Base-by-base conservation (phyloP, 2,888 invertebrate species). In the Microplitis deprimator region DNA sequence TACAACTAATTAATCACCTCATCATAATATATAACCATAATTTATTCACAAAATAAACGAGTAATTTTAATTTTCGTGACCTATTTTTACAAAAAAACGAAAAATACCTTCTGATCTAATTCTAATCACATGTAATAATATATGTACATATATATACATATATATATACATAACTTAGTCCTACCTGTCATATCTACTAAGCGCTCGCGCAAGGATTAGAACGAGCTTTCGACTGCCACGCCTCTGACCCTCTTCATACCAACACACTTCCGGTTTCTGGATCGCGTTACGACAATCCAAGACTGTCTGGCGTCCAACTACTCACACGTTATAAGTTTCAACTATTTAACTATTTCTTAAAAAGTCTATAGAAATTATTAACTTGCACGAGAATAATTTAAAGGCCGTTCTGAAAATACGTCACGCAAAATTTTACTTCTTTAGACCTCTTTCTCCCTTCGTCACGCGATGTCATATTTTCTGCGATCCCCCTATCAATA, bases 171-270 rank as follows among this genome's bases (percentile, higher is more conserved):
- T 29, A 29, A 29, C 29, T 29, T 29, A 50, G 10, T 50, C 13
- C 13, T 41, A 41, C 41, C 13, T 50, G 13, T 50, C 13, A 13
- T 50, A 13, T 13, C 50, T 50, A 50, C 50, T 8, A 20, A 13
- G 38, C 65, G 65, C 65, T 65, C 65, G 84, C 82, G 83, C 85
- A 81, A 83, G 80, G 83, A 83, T 82, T 81, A 81, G 67, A 77
- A 82, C 81, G 83, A 80, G 80, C 80, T 82, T 81, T 77, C 82
- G 72, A 79, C 81, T 84, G 86, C 87, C 87, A 87, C 87, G 86
- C 87, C 87, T 87, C 80, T 79, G 81, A 81, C 81, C 80, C 79
- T 82, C 67, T 77, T 78, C 72, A 70, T 75, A 76, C 74, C 41
- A 29, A 17, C 41, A 70, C 13, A 60, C 38, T 29, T 38, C 59